Evolutionary conservation across 35 echinoderm and acorn worm genomes (phyloP).

Genomic region (Anneissia japonica): DNA sequence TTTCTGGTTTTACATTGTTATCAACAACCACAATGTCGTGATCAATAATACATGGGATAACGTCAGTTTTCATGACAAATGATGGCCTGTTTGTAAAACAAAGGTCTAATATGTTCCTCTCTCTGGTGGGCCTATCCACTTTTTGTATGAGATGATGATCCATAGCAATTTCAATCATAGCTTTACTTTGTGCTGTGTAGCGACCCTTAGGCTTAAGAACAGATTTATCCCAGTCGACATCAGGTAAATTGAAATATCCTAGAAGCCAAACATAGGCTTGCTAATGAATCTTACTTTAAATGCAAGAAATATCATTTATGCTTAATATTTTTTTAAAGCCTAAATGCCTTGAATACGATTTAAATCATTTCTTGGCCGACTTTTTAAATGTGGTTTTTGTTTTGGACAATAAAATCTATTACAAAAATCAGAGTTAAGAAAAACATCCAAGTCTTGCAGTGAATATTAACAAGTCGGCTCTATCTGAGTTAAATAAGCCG

Average conservation of each 20-base stretch:
- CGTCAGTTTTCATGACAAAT: neutral
- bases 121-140: constrained; percentile 35
- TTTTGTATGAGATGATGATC: constrained; percentile 55
- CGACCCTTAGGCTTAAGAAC: constrained; percentile 33
- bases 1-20: constrained; percentile 45
- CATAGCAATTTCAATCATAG: constrained; percentile 34
- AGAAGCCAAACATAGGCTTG: constrained; percentile 53
- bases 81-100: constrained; percentile 56
- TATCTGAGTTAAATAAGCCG: no score
- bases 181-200: constrained; percentile 46
- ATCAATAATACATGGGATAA: neutral
- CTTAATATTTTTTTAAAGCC: no score
- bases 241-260: constrained; percentile 60
- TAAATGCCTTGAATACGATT: no score
- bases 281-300: constrained; percentile 20
- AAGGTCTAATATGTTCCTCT: constrained; percentile 44
- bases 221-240: constrained; percentile 44
- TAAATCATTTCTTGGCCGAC: no score
- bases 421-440: no score
- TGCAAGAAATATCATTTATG: no score
- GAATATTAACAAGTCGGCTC: no score
- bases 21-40: constrained; percentile 24
- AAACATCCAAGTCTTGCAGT: no score
- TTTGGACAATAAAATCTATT: no score
- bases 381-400: no score